These are phyloP conservation scores for Anguilla pacifica DNA, from an alignment of 2,797 vertebrate genomes.

Conservation along the genomic window DNA sequence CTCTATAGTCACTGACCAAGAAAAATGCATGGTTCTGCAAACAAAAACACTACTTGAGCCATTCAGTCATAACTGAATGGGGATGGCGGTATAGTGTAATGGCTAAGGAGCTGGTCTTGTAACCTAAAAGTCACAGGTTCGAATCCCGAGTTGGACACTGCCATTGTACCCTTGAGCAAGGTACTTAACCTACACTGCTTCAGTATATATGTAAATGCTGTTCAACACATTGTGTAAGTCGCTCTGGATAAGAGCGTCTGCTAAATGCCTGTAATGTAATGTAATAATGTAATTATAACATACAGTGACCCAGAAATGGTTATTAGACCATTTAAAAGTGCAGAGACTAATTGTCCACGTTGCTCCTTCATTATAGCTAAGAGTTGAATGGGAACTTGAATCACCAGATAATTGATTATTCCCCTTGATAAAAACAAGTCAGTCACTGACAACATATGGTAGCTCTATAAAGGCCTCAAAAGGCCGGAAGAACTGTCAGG, in stretches of 20 bases:
- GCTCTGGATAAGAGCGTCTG: too few relatives aligned
- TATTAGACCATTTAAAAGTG: neutral
- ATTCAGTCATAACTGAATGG: neutral
- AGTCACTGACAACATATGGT: neutral
- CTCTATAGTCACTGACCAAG: neutral
- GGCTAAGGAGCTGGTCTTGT: too few relatives aligned
- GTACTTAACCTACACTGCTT: too few relatives aligned
- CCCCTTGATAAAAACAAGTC: neutral
- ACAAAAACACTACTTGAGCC: neutral
- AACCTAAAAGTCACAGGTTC: too few relatives aligned
- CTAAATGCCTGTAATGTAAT: too few relatives aligned
- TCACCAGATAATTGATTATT: neutral
- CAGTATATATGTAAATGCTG: too few relatives aligned
- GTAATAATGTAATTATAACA: neutral
- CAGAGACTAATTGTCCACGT: neutral
- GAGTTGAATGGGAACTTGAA: neutral
- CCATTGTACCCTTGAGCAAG: too few relatives aligned
- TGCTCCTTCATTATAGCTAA: neutral
- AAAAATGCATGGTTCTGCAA: neutral
- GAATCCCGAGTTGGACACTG: too few relatives aligned
- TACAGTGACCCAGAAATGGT: neutral
- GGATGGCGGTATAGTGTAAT: too few relatives aligned
- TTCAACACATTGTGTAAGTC: too few relatives aligned
- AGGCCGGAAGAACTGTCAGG: neutral
- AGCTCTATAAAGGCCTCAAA: neutral